phyloP scores from a whole-genome alignment of 2,113 vertebrate species.

The Dunckerocampus dactyliophorus region DNA sequence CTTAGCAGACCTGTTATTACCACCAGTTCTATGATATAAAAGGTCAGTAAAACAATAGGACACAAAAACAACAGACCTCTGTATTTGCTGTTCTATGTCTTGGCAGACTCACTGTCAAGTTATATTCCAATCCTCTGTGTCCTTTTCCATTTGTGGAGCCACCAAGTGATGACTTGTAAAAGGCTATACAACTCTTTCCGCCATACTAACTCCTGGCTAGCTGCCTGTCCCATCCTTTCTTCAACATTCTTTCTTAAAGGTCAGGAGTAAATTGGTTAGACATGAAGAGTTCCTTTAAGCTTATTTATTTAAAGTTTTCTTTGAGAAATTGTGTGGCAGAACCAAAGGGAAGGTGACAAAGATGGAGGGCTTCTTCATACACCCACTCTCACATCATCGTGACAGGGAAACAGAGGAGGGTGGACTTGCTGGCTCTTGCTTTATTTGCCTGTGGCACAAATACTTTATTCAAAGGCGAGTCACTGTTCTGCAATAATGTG shows the following conservation, averaged over 20 bases:
- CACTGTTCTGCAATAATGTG: conserved; percentile 30
- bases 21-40: conserved; percentile 13
- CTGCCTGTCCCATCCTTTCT: conserved; percentile 7
- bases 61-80: conserved; percentile 7
- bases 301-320: conserved; percentile 44
- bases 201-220: conserved; percentile 31
- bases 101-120: background rate
- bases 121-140: conserved; percentile 31
- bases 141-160: conserved; percentile 29
- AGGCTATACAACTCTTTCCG: conserved; percentile 24
- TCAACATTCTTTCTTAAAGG: conserved; percentile 46
- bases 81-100: conserved; percentile 17
- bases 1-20: conserved; percentile 2
- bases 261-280: conserved; percentile 48
- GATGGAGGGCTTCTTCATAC: conserved; percentile 46
- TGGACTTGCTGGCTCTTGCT: conserved; percentile 17
- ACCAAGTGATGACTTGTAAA: conserved; percentile 45
- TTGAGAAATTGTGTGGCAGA: conserved; percentile 25
- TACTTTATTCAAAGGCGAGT: conserved; percentile 15
- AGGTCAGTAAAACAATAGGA: conserved; percentile 33
- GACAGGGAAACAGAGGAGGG: conserved; percentile 41
- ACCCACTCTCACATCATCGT: conserved; percentile 35
- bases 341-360: conserved; percentile 56
- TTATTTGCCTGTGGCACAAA: conserved; percentile 29
- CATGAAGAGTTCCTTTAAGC: conserved; percentile 38